Evolutionary conservation across 2,113 vertebrate genomes (phyloP), one percentile per base, ranked within the genome.

Genomic region (Noturus placidus): DNA sequence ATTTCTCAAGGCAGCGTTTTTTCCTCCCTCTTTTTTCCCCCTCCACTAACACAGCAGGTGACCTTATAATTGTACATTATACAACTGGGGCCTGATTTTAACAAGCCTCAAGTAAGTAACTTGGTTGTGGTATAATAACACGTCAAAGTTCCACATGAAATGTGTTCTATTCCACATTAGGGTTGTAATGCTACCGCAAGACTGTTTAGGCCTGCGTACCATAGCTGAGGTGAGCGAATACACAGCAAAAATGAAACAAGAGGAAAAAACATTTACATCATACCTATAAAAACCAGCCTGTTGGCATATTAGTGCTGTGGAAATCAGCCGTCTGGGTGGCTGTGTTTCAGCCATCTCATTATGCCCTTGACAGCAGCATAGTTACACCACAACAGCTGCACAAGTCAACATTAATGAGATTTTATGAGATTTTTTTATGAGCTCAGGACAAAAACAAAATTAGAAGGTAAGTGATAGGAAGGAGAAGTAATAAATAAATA

Each of bases 181-280:
- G 46, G 67, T 79, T 20, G 82, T 33, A 85, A 78, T 50, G 72
- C 52, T 77, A 85, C 76, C 50, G 85, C 63, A 61, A 80, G 84
- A 42, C n/a, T 63, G 38, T 88, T 20, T 20, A 63, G 50, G 56
- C 57, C 54, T 85, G 69, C 42, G 4, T 42, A 9, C 30, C 76
- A 57, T 83, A 67, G 88, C 88, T 82, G 88, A 87, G 78, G 57
- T 67, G 65, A 78, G 85, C 81, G 89, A 90, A 90, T 79, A 72
- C 42, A 9, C 30, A 54, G 59, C 74, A 78, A 85, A 13, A 70
- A 87, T 59, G 54, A 46, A 82, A 74, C 33, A 27, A 25, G 15
- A 42, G 50, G 22, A 89, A 85, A 83, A 87, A 87, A 59, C 78
- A 84, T 89, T 89, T 84, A 88, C 84, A 91, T 89, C 84, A 84